Percentiles rank a stretch among this genome's conserved stretches.
These are phyloP conservation scores for Ylistrum balloti DNA, from an alignment of 1,140 invertebrate genomes.

Conservation along the genomic window DNA sequence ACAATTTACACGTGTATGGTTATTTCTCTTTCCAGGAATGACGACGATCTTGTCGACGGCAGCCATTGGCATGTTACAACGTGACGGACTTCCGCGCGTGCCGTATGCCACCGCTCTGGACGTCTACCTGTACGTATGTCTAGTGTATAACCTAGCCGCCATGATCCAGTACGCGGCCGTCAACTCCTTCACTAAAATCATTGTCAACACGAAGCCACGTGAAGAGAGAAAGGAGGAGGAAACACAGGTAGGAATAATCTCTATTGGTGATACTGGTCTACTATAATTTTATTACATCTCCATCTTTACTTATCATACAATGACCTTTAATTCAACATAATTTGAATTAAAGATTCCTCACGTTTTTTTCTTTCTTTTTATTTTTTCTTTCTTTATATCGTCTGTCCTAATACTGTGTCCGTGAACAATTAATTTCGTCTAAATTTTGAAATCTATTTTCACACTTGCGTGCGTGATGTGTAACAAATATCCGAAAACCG, in stretches of 20 bases:
- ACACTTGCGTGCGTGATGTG: not conserved
- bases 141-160: conserved; percentile 96
- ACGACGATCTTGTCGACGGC: conserved; percentile 86
- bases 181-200: conserved; percentile 3
- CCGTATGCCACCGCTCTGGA: conserved; percentile 94
- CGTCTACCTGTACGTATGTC: conserved; percentile 96
- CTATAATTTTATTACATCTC: no score
- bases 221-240: not conserved
- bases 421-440: no score
- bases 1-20: no score
- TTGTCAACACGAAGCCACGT: not conserved
- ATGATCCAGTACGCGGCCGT: conserved; percentile 92
- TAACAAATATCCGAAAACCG: no score
- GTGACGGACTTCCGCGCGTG: conserved; percentile 85
- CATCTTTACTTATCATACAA: no score
- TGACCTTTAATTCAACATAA: no score
- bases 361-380: no score
- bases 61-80: conserved; percentile 85
- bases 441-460: not conserved
- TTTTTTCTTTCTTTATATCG: no score
- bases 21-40: conserved; percentile 82
- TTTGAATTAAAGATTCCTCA: no score
- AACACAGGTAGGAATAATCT: not conserved
- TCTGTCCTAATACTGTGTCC: no score
- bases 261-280: no score